Base-by-base conservation (phyloP, 2,797 vertebrate species). In the Pseudochaenichthys georgianus region DNA sequence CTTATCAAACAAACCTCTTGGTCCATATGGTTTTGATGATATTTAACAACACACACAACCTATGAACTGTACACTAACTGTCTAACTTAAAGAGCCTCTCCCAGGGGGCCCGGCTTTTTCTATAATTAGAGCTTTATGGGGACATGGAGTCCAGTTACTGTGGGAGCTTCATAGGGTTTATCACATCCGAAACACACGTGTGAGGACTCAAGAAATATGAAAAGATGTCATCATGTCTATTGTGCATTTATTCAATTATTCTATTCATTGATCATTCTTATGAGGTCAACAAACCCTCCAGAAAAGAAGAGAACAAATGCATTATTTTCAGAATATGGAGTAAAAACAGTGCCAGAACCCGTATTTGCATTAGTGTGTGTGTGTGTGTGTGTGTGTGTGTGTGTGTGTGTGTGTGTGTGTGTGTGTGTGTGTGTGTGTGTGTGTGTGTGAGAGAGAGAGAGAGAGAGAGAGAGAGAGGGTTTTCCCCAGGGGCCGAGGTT, bases 401-500 rank as follows among this genome's bases (percentile, higher is more conserved):
- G n/a, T n/a, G n/a, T n/a, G n/a, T n/a, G n/a, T n/a, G n/a, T n/a
- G n/a, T n/a, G n/a, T n/a, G n/a, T n/a, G n/a, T n/a, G n/a, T n/a
- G n/a, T n/a, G n/a, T n/a, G n/a, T n/a, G n/a, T 2, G 50, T 52
- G 12, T 1, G 11, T 66, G 19, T 62, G 34, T 38, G 34, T 38
- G 34, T 38, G 34, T 8, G 72, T 70, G 64, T 86, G 81, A 21
- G 21, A 21, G 21, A 21, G 21, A 21, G 21, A 21, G 21, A 21
- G 21, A 21, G 21, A 21, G 21, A 21, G 21, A 21, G 21, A 21
- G 21, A 21, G 21, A 21, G 21, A 86, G 81, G 86, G 88, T 89
- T 86, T 90, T 87, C 87, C 85, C 51, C 72, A n/a, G 62, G 54
- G 54, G 61, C 31, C 6, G 28, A 55, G 75, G 11, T 73, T 67